Conservation (phyloP, 2,797 vertebrate genomes). For the Dermochelys coriacea region DNA sequence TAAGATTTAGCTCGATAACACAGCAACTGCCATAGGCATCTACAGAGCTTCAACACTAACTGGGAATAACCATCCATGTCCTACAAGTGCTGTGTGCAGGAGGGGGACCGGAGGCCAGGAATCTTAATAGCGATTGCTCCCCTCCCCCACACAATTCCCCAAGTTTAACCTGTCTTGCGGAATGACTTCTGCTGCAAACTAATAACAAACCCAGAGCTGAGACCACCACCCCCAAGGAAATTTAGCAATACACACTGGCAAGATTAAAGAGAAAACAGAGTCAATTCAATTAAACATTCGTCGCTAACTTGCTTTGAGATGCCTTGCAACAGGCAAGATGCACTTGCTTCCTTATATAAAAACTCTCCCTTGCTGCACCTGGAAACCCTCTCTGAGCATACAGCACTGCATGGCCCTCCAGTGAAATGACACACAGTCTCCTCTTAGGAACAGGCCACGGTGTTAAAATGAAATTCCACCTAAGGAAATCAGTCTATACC, state of each 20-base stretch:
- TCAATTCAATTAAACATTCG: conserved; percentile 27
- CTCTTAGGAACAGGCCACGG: not conserved
- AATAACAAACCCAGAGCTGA: not conserved
- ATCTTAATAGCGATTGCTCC: not conserved
- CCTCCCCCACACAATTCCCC: not conserved
- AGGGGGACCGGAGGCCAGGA: not conserved
- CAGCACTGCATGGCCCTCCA: not conserved
- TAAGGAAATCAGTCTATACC: conserved; percentile 22
- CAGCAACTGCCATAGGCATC: not conserved
- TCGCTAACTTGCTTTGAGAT: not conserved
- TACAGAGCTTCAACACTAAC: not conserved
- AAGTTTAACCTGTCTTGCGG: not conserved
- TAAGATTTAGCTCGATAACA: not conserved
- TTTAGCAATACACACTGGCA: not conserved
- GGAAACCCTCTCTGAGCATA: not conserved
- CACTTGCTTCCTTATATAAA: not conserved
- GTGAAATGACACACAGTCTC: not conserved
- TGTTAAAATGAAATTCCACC: conserved; percentile 38
- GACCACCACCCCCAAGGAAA: conserved; percentile 24
- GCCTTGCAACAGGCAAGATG: not conserved
- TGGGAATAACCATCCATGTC: not conserved
- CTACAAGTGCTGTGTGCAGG: not conserved
- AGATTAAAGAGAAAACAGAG: not conserved
- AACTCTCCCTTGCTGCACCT: not conserved
- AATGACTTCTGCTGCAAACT: accelerated